phyloP scores from a whole-genome alignment of 2,113 vertebrate genomes.

The Saguinus imperator region DNA sequence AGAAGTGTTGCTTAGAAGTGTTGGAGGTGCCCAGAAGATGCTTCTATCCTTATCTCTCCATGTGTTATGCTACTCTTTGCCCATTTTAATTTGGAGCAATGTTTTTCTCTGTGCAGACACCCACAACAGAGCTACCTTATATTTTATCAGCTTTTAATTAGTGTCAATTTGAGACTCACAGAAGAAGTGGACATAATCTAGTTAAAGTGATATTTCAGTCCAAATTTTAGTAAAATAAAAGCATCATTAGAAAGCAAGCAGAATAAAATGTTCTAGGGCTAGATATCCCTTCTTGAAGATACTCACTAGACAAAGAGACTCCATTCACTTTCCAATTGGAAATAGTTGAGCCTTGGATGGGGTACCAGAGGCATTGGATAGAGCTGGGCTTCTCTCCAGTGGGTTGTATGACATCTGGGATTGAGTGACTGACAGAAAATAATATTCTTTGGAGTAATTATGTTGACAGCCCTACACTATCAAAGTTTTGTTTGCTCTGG shows the following conservation, averaged over 20 bases:
- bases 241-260: background rate
- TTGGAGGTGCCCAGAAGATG: background rate
- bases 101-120: background rate
- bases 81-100: background rate
- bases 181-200: slow-evolving; percentile 32
- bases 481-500: background rate
- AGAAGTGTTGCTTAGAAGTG: background rate
- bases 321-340: background rate
- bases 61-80: background rate
- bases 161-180: slow-evolving; percentile 37
- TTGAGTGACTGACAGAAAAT: background rate
- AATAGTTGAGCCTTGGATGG: background rate
- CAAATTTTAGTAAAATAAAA: slow-evolving; percentile 38
- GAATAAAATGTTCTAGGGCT: background rate
- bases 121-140: background rate
- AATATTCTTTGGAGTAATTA: background rate
- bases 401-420: background rate
- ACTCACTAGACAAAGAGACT: background rate
- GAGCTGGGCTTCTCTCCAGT: background rate
- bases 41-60: background rate
- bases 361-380: background rate
- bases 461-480: background rate
- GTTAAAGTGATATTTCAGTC: background rate
- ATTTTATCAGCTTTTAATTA: slow-evolving; percentile 25
- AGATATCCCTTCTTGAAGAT: background rate